These are phyloP conservation scores for Mormyrus lacerda DNA, from an alignment of 2,113 vertebrate species.

Conservation along the genomic window DNA sequence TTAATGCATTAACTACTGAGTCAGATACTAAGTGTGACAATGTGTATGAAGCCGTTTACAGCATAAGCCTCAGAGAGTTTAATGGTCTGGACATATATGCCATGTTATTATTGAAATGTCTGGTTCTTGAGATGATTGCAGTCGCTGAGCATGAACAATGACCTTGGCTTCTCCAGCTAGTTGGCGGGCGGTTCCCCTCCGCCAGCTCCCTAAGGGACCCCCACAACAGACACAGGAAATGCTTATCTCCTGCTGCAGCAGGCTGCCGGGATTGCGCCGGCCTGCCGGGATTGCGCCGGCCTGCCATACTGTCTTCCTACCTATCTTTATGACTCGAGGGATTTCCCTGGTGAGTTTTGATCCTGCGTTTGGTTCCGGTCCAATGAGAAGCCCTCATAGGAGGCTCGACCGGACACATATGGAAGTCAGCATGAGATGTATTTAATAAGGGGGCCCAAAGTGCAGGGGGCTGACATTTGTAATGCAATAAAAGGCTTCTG, in stretches of 20 bases:
- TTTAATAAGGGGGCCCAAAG: constrained; percentile 11
- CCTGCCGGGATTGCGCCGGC: no score
- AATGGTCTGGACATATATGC: neutral
- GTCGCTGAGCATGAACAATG: neutral
- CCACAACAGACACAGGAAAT: neutral
- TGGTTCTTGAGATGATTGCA: neutral
- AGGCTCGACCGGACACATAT: neutral
- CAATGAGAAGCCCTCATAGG: neutral
- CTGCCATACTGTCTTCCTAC: neutral
- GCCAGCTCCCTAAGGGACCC: neutral
- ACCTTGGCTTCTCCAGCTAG: neutral
- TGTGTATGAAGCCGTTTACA: neutral
- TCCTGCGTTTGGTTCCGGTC: neutral
- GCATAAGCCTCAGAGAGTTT: neutral
- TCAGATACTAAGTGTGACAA: neutral
- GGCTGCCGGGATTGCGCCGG: neutral
- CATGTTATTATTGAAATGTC: neutral
- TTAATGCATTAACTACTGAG: neutral
- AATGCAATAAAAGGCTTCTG: constrained; percentile 16
- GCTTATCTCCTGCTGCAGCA: neutral
- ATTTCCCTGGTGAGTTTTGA: neutral
- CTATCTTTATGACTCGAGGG: constrained; percentile 1
- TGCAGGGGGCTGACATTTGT: constrained; percentile 18
- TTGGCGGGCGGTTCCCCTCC: neutral
- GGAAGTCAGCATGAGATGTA: neutral